Evolutionary conservation across 2,797 vertebrate species (phyloP), one percentile per base, ranked within the genome.

Genomic region (Lepilemur septentrionalis): DNA sequence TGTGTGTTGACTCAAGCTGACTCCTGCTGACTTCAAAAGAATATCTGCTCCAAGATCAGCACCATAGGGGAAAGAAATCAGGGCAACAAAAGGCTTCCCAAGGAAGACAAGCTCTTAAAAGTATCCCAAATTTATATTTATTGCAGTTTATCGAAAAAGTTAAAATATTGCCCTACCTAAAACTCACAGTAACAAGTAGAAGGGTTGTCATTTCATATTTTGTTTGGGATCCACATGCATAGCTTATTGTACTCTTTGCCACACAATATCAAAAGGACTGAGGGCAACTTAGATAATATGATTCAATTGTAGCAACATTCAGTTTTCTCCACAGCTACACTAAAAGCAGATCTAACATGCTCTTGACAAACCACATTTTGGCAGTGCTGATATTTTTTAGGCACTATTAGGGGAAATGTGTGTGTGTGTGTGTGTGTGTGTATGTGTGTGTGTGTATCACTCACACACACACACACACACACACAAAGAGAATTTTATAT

Each of bases 1-100:
- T 65, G 32, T 32, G 50, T 59, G 61, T 13, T 69, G 85, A 81
- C 61, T n/a, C 38, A 22, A 75, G 88, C 11, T 43, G 73, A 72
- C 30, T 75, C 78, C 93, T 38, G n/a, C 63, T 91, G 25, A 95
- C 61, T 89, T 91, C 75, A 78, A 85, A 94, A 46, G 7, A 41
- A 89, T 32, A 43, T 73, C 4, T 90, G 35, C 23, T 94, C 69
- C 52, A 67, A 73, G 22, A 86, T 46, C 30, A 35, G 38, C n/a
- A 91, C 70, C 63, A 46, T 3, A 43, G 28, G 28, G 48, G 30
- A 17, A 38, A 57, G 63, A 69, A 17, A 20, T 10, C 6, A 73
- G 17, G 17, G 32, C 32, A 88, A 81, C 32, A 72, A 78, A 85
- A 92, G 59, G 30, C n/a, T 92, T 92, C 81, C n/a, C 59, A 67